A percentile compares a stretch with the other conserved stretches of the same genome.
Evolutionary conservation across 2,888 invertebrate species (phyloP).

Genomic region (Xestia ashworthii): DNA sequence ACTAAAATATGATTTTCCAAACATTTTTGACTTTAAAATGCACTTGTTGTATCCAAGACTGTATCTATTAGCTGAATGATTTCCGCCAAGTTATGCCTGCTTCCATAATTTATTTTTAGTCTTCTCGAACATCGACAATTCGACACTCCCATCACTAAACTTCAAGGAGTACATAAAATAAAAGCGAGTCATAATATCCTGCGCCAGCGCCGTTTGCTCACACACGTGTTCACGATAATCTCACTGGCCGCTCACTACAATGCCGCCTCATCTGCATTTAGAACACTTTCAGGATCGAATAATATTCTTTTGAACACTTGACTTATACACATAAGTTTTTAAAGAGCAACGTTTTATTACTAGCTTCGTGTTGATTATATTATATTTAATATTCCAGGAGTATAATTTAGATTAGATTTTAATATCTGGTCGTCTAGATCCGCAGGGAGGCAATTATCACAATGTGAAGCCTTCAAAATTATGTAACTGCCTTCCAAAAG

Average conservation of each 20-base stretch:
- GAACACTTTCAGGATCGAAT: constrained; percentile 62
- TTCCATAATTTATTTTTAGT: not conserved
- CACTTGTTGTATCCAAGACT: not conserved
- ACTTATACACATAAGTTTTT: constrained; percentile 44
- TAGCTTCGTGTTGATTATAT: not conserved
- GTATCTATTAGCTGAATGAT: not conserved
- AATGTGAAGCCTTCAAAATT: not conserved
- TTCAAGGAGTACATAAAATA: constrained; percentile 80
- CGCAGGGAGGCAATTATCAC: not conserved
- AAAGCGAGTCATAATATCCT: constrained; percentile 88
- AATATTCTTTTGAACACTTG: constrained; percentile 56
- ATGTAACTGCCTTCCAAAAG: not conserved
- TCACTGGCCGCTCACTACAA: constrained; percentile 65
- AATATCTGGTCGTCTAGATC: not conserved
- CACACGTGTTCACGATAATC: constrained; percentile 75
- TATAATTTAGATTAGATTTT: too few species aligned
- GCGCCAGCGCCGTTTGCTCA: constrained; percentile 70
- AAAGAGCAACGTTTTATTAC: constrained; percentile 27
- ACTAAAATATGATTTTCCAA: not conserved
- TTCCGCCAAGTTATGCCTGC: not conserved
- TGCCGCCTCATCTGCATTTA: constrained; percentile 68
- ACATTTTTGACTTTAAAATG: not conserved
- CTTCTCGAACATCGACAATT: constrained; percentile 36
- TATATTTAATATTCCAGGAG: not conserved
- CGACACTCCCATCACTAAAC: constrained; percentile 55